Evolutionary conservation across 2,113 vertebrate species (phyloP), one percentile per base, ranked within the genome.

Genomic region (Chlorodrepanis virens): DNA sequence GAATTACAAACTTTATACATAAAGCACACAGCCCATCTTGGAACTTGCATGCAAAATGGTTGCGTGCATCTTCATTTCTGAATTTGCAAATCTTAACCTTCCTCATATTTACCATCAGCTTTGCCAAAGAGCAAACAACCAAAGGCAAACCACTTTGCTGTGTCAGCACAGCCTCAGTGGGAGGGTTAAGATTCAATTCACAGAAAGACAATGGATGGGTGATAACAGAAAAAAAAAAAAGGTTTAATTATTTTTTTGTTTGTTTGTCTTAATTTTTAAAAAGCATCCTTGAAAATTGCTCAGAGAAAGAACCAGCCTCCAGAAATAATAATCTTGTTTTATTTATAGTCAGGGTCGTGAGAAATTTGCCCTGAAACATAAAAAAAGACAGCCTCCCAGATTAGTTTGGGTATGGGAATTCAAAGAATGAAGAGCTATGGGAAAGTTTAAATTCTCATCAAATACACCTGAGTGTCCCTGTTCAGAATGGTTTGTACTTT

Each of bases 311-410:
- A 71, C 56, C 77, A 81, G 94, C 33, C 79, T 94, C 90, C 64
- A 95, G 83, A 95, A 94, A 95, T 92, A 96, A 93, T 93, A 94
- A 95, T 93, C 90, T 67, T 49, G 72, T 64, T 95, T 92, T 93
- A 96, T 97, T 97, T 94, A 95, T 96, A 97, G 96, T 83, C 56
- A 27, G 79, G 94, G 92, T 94, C 93, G 17, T 96, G 87, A 90
- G 96, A 97, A 97, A 94, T 83, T 60, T 92, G 52, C 88, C 83
- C 74, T 74, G 52, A 89, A 71, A 75, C 53, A 67, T 74, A 83
- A 89, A 86, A 94, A 94, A 77, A 37, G 47, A 82, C 79, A 78
- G 83, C 54, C 96, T 94, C 92, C 83, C 92, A 96, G 88, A 96
- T 89, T 81, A 94, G 76, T 89, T 92, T 90, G 86, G 69, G 96